Base-by-base conservation (phyloP, 92 coral and sea anemone species). In the Diadumene lineata region DNA sequence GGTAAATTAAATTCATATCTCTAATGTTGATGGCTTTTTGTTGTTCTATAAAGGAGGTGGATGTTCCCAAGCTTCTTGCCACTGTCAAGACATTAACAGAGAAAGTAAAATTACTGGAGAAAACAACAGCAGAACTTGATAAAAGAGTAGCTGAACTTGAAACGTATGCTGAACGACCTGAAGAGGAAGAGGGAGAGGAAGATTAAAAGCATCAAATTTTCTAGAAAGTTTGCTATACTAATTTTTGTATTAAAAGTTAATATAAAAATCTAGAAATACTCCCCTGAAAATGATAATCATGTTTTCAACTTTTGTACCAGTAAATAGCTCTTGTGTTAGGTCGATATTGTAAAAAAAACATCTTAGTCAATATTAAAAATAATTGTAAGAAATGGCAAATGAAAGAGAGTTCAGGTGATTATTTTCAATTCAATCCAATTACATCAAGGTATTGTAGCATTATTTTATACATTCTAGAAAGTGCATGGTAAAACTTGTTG, bases 91-190 rank as follows among this genome's bases (percentile, higher is more conserved):
- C 75, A 34, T 92, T 91, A 15, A 85, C 84, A 50, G 23, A 21
- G 24, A 61, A 72, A 25, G 90, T 88, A 24, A 88, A 77, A 17
- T 72, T 18, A 19, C 84, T 86, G 33, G 97, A 91, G n/a, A 85
- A 75, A 58, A 69, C 81, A 67, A 69, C 70, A 28, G 60, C 68
- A 34, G 70, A 72, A 18, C 70, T 91, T 31, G 90, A 88, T 30
- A 57, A 48, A 21, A 56, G 67, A 56, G 23, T 70, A 0, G 53
- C 13, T 1, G 56, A 44, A 27, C 56, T 70, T 25, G 82, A 78
- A 38, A 22, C 34, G 76, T 69, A 29, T 34, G 29, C 34, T 17
- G 76, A 78, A 23, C 15, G 50, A 29, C 81, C 27, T 18, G 78
- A 69, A n/a, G 68, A 69, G 9, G 43, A n/a, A 23, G 77, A 60